Evolutionary conservation across 92 coral and sea anemone species (phyloP).

Genomic region (Siderastrea siderea): DNA sequence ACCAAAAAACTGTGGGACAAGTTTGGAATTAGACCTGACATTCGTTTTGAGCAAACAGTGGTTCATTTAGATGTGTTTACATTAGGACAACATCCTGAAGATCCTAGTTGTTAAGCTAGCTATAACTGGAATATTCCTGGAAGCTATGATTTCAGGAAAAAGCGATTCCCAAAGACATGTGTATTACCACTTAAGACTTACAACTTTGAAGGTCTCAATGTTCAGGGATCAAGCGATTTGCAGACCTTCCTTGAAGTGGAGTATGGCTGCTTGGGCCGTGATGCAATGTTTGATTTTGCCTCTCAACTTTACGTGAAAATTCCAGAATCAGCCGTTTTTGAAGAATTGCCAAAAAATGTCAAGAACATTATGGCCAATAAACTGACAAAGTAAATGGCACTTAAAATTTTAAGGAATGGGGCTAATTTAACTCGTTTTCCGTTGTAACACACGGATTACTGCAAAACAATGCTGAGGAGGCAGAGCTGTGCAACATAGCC

Average conservation of each 20-base stretch:
- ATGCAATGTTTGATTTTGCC: conserved; percentile 32
- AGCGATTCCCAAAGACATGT: conserved; percentile 30
- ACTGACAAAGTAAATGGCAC: not conserved
- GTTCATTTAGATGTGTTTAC: conserved; percentile 45
- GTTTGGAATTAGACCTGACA: conserved; percentile 16
- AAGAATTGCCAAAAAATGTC: conserved; percentile 13
- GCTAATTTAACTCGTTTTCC: too few species aligned
- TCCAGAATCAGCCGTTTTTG: not conserved
- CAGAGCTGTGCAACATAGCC: too few species aligned
- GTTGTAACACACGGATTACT: too few species aligned
- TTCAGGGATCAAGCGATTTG: conserved; percentile 22
- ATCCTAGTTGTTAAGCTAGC: conserved; percentile 5
- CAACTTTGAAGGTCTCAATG: conserved; percentile 36
- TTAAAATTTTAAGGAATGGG: too few species aligned
- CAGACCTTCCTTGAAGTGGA: conserved; percentile 37
- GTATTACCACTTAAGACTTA: conserved; percentile 22
- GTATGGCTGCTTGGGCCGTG: conserved; percentile 36
- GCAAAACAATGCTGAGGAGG: too few species aligned
- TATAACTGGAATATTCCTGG: conserved; percentile 48
- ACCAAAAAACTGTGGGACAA: conserved; percentile 27
- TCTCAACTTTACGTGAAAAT: conserved; percentile 40
- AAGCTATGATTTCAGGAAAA: conserved; percentile 11
- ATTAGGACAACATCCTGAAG: conserved; percentile 27
- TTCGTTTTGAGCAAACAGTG: conserved; percentile 6
- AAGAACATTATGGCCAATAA: not conserved